A percentile compares a stretch with the other conserved stretches of the same genome.
phyloP scores from a whole-genome alignment of 2,113 vertebrate genomes.

The Alectura lathami region DNA sequence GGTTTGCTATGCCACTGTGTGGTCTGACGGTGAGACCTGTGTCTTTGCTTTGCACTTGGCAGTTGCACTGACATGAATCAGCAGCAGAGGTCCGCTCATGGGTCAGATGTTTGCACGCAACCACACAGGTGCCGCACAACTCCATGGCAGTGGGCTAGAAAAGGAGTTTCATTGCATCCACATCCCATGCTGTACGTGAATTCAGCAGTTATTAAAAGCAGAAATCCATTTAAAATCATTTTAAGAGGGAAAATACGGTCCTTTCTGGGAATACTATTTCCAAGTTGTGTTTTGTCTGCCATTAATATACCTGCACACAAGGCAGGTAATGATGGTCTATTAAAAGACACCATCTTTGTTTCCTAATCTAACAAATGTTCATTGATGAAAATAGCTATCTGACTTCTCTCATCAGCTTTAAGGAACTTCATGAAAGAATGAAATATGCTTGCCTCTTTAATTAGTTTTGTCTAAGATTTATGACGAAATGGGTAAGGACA shows the following conservation, averaged over 20 bases:
- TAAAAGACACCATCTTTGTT: conserved; percentile 65
- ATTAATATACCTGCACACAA: conserved; percentile 69
- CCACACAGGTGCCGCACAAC: fast-evolving
- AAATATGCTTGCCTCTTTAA: conserved; percentile 58
- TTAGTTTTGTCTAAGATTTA: conserved; percentile 59
- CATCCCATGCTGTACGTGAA: fast-evolving
- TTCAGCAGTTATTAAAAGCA: not conserved
- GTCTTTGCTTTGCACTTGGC: fast-evolving
- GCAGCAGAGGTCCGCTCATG: not conserved
- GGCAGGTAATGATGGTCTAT: conserved; percentile 69
- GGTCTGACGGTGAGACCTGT: fast-evolving
- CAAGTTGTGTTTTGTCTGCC: conserved; percentile 49
- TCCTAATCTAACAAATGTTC: conserved; percentile 74
- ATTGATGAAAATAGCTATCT: conserved; percentile 70
- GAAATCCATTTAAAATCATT: conserved; percentile 15
- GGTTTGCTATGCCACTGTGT: not conserved
- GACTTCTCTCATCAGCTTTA: conserved; percentile 68
- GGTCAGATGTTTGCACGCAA: fast-evolving
- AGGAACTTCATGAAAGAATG: conserved; percentile 68
- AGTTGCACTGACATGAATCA: fast-evolving
- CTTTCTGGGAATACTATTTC: conserved; percentile 52
- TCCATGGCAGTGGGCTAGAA: not conserved
- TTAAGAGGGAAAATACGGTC: not conserved
- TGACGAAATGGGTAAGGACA: conserved; percentile 56
- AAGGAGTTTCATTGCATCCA: not conserved